phyloP scores from a whole-genome alignment of 1,140 invertebrate genomes.

The Scaptodrosophila lebanonensis region DNA sequence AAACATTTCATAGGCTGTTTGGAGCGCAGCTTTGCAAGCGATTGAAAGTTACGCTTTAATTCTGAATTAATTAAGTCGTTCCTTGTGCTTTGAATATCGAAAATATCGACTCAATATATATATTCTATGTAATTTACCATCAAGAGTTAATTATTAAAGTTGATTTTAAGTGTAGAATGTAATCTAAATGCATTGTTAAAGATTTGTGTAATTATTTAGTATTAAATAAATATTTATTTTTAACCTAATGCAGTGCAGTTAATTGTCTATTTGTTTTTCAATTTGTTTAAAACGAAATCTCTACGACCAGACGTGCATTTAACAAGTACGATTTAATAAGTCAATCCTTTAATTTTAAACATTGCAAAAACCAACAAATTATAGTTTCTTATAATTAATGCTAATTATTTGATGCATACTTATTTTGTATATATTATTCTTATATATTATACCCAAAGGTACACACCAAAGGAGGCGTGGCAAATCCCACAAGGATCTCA shows the following conservation, averaged over 20 bases:
- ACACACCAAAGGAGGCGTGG: too few relatives aligned
- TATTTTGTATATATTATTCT: too few relatives aligned
- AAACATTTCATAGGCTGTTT: not conserved
- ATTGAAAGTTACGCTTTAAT: not conserved
- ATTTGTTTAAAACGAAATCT: too few relatives aligned
- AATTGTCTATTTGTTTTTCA: not conserved
- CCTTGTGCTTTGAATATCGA: constrained; percentile 45
- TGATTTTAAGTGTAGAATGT: constrained; percentile 21
- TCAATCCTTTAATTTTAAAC: too few relatives aligned
- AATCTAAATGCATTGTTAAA: constrained; percentile 15
- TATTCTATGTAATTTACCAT: constrained; percentile 13
- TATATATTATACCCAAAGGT: too few relatives aligned
- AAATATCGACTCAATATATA: constrained; percentile 28
- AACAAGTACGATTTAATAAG: too few relatives aligned
- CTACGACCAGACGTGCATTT: too few relatives aligned
- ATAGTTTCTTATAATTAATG: too few relatives aligned
- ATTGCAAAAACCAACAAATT: too few relatives aligned
- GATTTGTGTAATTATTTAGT: constrained; percentile 35
- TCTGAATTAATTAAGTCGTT: constrained; percentile 35
- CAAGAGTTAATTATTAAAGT: too few relatives aligned
- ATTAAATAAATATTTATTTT: constrained; percentile 53
- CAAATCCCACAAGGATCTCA: too few relatives aligned
- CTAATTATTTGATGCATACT: too few relatives aligned
- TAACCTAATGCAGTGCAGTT: constrained; percentile 1
- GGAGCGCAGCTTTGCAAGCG: not conserved